Evolutionary conservation across 2,113 vertebrate species (phyloP), one percentile per base, ranked within the genome.

Genomic region (Rana temporaria): DNA sequence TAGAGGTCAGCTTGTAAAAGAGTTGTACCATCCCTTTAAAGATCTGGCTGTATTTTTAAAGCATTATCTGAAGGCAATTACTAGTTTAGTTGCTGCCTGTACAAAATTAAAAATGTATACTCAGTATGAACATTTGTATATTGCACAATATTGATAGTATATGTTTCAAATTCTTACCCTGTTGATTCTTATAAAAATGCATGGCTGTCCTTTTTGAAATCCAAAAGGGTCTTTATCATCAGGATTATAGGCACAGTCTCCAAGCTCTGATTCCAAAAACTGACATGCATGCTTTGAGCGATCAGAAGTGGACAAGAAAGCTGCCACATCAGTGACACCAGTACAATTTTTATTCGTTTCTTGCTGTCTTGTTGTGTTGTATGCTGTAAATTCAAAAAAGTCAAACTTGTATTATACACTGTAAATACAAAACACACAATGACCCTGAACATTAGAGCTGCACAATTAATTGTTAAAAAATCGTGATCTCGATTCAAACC

Each of bases 131-230:
- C 12, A 11, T 48, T 48, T 48, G 42, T 48, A 48, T 12, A 48
- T 0, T 48, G 34, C 34, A 38, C 34, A 38, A 38, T 38, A 38
- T 6, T 38, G 34, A 14, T 48, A 12, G 42, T 11, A 6, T 14
- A 48, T 6, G 6, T 22, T 52, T 11, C 4, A 17, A 63, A 56
- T n/a, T 87, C 93, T 55, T 88, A 97, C 96, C 89, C 96, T 93
- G 89, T 98, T 98, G 94, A 98, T 96, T 88, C 96, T 97, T 80
- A 98, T 93, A 57, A 98, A 88, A 57, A 97, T 92, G 62, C 96
- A 98, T 0, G 96, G 96, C 56, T 90, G 92, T 84, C 90, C 91
- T n/a, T 94, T 89, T 32, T 90, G 90, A 75, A 93, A 98, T 65
- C 97, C 96, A 4, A 96, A 98, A 0, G 92, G 89, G 65, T 98